These are phyloP conservation scores for Drosophila nr. perissopoda DNA, from an alignment of 2,888 invertebrate species.

Conservation along the genomic window DNA sequence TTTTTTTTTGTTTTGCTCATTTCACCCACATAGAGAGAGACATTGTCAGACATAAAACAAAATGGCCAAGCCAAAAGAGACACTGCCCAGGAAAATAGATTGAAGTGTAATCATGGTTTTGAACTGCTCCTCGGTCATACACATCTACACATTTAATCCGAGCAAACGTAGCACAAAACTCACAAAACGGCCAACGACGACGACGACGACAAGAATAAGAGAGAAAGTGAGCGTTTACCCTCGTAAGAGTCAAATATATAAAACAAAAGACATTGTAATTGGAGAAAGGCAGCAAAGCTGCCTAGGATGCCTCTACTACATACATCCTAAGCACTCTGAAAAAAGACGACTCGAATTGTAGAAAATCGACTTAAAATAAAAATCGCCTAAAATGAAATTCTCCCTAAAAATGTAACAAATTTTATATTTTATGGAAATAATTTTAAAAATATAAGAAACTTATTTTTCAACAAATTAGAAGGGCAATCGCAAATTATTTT, in stretches of 20 bases:
- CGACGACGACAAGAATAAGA: conserved; percentile 37
- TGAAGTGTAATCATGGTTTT: conserved; percentile 81
- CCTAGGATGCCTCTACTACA: background rate
- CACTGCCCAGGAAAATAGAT: conserved; percentile 70
- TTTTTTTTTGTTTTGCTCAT: conserved; percentile 37
- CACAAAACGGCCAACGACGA: conserved; percentile 70
- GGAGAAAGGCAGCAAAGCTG: conserved; percentile 36
- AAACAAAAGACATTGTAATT: conserved; percentile 80
- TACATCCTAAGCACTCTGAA: background rate
- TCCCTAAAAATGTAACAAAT: background rate
- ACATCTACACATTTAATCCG: conserved; percentile 76
- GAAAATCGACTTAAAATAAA: background rate
- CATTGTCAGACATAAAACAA: conserved; percentile 70
- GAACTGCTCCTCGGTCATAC: conserved; percentile 69
- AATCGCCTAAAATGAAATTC: background rate
- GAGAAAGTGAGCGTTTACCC: conserved; percentile 68
- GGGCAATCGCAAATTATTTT: background rate
- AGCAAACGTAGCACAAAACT: conserved; percentile 70
- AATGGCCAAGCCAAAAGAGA: conserved; percentile 64
- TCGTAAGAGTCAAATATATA: conserved; percentile 47
- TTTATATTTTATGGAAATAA: background rate
- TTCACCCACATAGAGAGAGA: conserved; percentile 26
- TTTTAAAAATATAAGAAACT: background rate
- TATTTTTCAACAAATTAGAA: no score
- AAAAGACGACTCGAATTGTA: background rate